A percentile compares a stretch with the other conserved stretches of the same genome.
Evolutionary conservation across 2,797 vertebrate species (phyloP).

Genomic region (Enteromius argenteus): DNA sequence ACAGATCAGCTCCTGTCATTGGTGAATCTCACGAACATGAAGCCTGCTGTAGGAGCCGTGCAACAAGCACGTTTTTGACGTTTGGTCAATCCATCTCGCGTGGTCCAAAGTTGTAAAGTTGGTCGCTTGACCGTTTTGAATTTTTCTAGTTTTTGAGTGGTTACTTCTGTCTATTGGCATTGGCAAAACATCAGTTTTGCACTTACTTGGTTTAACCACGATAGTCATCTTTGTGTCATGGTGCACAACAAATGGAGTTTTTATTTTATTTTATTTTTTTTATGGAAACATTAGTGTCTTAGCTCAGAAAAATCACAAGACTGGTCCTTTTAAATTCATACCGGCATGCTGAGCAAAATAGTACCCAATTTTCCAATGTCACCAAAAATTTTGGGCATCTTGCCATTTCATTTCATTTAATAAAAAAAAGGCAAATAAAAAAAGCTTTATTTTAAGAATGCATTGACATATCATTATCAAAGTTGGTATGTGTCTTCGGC

Average conservation of each 20-base stretch:
- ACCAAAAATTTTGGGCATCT: neutral
- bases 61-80: neutral
- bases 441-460: neutral
- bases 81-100: neutral
- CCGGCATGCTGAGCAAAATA: neutral
- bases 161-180: neutral
- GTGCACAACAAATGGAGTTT: neutral
- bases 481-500: neutral
- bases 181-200: neutral
- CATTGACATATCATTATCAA: neutral
- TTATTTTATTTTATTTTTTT: neutral
- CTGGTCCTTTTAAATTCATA: neutral
- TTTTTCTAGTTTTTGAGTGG: neutral
- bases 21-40: neutral
- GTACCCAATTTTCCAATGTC: neutral
- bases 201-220: neutral
- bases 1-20: neutral
- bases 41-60: neutral
- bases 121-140: neutral
- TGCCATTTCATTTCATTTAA: neutral
- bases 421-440: neutral
- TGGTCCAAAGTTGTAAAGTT: neutral
- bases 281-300: neutral
- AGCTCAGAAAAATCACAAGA: neutral
- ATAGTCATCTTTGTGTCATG: neutral